Percentiles rank a stretch among this genome's conserved stretches.
phyloP scores from a whole-genome alignment of 2,113 vertebrate species.

The Ceratotherium simum region DNA sequence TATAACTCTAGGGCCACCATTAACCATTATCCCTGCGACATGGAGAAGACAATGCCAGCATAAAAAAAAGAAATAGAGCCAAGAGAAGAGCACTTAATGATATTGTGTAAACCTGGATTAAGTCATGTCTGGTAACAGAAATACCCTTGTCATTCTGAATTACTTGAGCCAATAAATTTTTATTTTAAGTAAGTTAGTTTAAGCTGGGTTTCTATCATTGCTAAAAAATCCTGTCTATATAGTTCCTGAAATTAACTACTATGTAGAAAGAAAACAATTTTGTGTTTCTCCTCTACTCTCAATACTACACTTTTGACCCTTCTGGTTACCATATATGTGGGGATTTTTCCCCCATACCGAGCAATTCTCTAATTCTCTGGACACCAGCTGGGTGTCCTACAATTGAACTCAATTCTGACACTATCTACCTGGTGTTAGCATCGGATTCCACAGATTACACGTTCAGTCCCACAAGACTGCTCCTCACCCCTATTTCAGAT shows the following conservation, averaged over 20 bases:
- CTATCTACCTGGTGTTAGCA: not conserved
- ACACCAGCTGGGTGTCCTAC: not conserved
- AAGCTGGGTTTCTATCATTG: conserved; percentile 18
- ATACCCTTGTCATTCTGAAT: not conserved
- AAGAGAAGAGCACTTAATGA: conserved; percentile 15
- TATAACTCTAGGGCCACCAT: not conserved
- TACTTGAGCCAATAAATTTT: conserved; percentile 18
- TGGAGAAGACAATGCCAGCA: not conserved
- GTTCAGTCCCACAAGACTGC: not conserved
- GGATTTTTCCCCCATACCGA: not conserved
- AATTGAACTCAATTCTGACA: not conserved
- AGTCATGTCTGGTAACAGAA: not conserved
- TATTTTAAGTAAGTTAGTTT: conserved; percentile 24
- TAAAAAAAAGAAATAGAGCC: not conserved
- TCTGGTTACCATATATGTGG: not conserved
- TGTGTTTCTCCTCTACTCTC: not conserved
- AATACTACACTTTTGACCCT: not conserved
- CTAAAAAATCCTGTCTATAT: not conserved
- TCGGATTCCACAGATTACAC: not conserved
- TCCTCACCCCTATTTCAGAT: not conserved
- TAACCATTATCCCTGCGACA: not conserved
- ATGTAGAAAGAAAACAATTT: not conserved
- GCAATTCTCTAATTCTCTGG: not conserved
- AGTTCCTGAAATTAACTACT: not conserved
- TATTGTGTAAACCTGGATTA: not conserved